Conservation (phyloP, 1,140 invertebrate genomes). For the Marisa cornuarietis region DNA sequence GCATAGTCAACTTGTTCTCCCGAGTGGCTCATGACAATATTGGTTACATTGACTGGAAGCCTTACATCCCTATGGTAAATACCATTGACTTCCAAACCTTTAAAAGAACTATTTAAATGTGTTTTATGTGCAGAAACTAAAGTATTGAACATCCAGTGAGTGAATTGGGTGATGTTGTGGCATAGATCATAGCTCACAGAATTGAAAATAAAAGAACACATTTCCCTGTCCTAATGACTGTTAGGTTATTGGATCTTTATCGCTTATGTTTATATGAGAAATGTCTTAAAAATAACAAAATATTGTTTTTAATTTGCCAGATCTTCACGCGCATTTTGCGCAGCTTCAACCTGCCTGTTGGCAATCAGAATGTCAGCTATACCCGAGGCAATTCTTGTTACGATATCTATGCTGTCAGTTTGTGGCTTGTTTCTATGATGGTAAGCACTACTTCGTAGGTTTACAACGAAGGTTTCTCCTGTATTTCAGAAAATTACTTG, state of each 20-base stretch:
- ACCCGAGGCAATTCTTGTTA: constrained; percentile 44
- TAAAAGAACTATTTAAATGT: neutral
- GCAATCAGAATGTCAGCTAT: constrained; percentile 72
- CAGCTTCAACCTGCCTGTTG: constrained; percentile 82
- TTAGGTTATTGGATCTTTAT: too few relatives aligned
- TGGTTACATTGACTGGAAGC: constrained; percentile 88
- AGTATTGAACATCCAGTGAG: neutral
- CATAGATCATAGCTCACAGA: too few relatives aligned
- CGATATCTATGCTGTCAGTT: constrained; percentile 71
- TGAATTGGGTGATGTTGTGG: too few relatives aligned
- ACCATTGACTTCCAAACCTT: neutral
- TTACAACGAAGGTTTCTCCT: neutral
- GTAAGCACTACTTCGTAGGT: constrained; percentile 36
- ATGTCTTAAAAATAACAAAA: too few relatives aligned
- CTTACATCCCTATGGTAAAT: constrained; percentile 75
- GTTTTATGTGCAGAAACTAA: neutral
- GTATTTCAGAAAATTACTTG: neutral
- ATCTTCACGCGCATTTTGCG: constrained; percentile 85
- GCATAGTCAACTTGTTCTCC: constrained; percentile 79
- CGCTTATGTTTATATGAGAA: too few relatives aligned
- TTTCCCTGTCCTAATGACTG: too few relatives aligned
- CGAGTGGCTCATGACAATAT: constrained; percentile 79
- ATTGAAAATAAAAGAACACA: too few relatives aligned
- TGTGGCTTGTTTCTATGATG: constrained; percentile 77
- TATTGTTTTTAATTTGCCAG: constrained; percentile 30